Percentiles rank a stretch among this genome's conserved stretches.
Evolutionary conservation across 2,113 vertebrate genomes (phyloP).

Genomic region (Calonectris borealis): DNA sequence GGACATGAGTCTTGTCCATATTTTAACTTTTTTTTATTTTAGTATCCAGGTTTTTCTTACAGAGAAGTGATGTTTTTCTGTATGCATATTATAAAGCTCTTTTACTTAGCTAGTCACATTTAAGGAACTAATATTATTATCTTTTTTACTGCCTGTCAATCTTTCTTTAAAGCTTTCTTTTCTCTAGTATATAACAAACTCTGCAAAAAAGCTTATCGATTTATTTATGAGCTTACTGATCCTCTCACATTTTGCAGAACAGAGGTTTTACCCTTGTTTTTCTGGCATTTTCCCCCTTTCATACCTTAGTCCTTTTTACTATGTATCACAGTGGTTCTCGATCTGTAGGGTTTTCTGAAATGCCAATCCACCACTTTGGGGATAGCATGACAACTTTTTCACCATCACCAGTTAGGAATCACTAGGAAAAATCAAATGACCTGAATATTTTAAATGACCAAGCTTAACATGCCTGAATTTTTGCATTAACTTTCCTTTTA

Average conservation of each 20-base stretch:
- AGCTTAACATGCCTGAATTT: neutral
- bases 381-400: neutral
- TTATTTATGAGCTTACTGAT: neutral
- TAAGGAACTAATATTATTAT: neutral
- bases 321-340: neutral
- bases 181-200: neutral
- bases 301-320: neutral
- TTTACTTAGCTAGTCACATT: neutral
- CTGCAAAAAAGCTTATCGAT: neutral
- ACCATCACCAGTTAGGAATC: neutral
- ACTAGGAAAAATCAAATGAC: neutral
- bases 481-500: neutral
- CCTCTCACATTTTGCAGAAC: neutral
- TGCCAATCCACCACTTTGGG: neutral
- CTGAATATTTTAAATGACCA: neutral
- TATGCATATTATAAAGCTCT: neutral
- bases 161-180: neutral
- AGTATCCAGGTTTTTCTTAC: neutral
- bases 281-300: neutral
- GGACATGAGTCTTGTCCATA: accelerated
- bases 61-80: neutral
- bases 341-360: neutral
- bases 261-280: neutral
- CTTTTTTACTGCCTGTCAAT: neutral
- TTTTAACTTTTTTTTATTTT: neutral